Evolutionary conservation across 2,797 vertebrate species (phyloP), one percentile per base, ranked within the genome.

Genomic region (Gambelia wislizenii): DNA sequence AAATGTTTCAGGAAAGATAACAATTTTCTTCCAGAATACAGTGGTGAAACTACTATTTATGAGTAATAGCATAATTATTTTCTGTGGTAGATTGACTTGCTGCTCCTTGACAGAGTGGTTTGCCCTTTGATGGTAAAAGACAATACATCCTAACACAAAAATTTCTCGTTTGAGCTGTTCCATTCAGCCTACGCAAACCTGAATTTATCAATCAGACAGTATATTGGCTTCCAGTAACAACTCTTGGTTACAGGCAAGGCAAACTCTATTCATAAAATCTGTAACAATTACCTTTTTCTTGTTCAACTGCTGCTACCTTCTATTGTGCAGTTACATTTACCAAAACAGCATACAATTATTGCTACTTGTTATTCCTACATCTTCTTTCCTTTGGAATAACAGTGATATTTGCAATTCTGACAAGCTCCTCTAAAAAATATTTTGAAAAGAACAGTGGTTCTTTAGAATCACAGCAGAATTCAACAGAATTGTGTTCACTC

Each of bases 1-100:
- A 93, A 94, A 74, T 1, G 0, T 87, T 94, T 92, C 56, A 42
- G 85, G 82, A 92, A 90, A 93, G 7, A 36, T 49, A 94, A 67
- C 52, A 44, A n/a, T 88, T 85, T 93, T 87, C 76, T 89, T 67
- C 82, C 9, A 49, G 36, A 88, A 89, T 87, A 61, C 39, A 70
- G 10, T 25, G 9, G 36, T 20, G 49, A 88, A 36, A 89, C 9
- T 78, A 33, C 61, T 79, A 27, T 47, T 79, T 13, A 33, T 88
- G 0, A 91, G 6, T 30, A 84, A 85, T 13, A 52, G 91, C 54
- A 77, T 42, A 0, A 0, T 42, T 1, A 59, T 79, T n/a, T 54
- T 89, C 85, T 77, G 52, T 85, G 39, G 61, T 84, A 94, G 72
- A 78, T 64, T 75, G 47, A 49, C 36, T 89, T 82, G 47, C 81